Base-by-base conservation (phyloP, 2,888 invertebrate genomes). In the Notodonta dromedarius region DNA sequence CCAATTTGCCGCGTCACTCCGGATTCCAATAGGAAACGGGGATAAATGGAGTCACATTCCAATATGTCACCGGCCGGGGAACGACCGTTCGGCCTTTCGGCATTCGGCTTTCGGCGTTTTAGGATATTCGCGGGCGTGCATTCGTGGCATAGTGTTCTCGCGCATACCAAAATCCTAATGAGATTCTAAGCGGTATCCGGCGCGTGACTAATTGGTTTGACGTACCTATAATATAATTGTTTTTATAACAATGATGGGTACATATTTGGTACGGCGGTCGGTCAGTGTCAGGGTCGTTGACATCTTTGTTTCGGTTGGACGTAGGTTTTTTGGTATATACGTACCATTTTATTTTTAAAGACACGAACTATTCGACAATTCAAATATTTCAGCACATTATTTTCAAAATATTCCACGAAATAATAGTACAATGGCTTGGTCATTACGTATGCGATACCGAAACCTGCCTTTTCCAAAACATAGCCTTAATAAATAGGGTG, bases 11-110 rank as follows among this genome's bases (percentile, higher is more conserved):
- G 88, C 88, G 88, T 92, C 92, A 93, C 91, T 90, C 93, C 92
- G 93, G 93, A 93, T 92, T 93, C 93, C 93, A 91, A 93, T 92
- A 92, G 93, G 93, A 93, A 91, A 85, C 87, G 88, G 83, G 88
- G 87, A 93, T 93, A 93, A 93, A 93, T 93, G 93, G 93, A 91
- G 92, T 90, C 93, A 87, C 92, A 93, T 93, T 91, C 93, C 93
- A 90, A 93, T 93, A 93, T 93, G 93, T 92, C 93, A 93, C 91
- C 82, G 86, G 84, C 85, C 86, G 86, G 82, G 85, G 82, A 74
- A 80, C 85, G 84, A 85, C 85, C 83, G 87, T 89, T 90, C 87
- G 89, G 91, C 88, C 24, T 89, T 90, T 88, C 80, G 88, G 88
- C 82, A 84, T 88, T 88, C 85, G 72, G 86, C 84, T 42, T 88